phyloP scores from a whole-genome alignment of 2,113 vertebrate species.

The Ammospiza caudacuta region DNA sequence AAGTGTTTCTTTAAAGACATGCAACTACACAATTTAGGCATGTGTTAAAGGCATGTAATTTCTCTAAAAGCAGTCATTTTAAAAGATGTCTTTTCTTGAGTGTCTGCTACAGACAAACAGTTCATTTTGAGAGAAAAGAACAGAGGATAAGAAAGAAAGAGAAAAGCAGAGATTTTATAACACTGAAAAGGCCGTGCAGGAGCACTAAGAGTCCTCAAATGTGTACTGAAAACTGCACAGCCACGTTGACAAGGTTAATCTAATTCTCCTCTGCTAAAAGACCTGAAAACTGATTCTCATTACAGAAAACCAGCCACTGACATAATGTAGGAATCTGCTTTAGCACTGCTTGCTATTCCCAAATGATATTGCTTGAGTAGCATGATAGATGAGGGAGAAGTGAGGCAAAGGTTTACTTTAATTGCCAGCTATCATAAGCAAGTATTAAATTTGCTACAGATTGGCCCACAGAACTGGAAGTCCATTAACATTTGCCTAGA shows the following conservation, averaged over 20 bases:
- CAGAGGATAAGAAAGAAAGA: neutral
- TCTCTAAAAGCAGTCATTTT: constrained; percentile 19
- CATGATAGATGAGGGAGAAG: neutral
- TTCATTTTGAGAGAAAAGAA: neutral
- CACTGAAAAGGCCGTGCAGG: neutral
- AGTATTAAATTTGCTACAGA: neutral
- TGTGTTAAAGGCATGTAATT: neutral
- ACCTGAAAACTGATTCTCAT: neutral
- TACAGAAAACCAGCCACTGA: neutral
- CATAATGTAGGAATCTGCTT: neutral
- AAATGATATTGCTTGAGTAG: neutral
- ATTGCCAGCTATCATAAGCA: neutral
- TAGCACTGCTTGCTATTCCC: neutral
- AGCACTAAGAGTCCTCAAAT: neutral
- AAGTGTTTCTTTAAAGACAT: neutral
- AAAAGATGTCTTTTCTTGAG: neutral
- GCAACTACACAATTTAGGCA: neutral
- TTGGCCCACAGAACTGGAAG: neutral
- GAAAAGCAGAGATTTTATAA: neutral
- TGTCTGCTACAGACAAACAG: neutral
- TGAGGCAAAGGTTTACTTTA: neutral
- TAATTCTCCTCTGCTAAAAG: neutral
- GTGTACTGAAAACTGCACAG: neutral
- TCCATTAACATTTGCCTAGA: neutral
- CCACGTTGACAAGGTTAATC: neutral